These are phyloP conservation scores for Cirrhinus molitorella DNA, from an alignment of 2,797 vertebrate species.

Conservation along the genomic window DNA sequence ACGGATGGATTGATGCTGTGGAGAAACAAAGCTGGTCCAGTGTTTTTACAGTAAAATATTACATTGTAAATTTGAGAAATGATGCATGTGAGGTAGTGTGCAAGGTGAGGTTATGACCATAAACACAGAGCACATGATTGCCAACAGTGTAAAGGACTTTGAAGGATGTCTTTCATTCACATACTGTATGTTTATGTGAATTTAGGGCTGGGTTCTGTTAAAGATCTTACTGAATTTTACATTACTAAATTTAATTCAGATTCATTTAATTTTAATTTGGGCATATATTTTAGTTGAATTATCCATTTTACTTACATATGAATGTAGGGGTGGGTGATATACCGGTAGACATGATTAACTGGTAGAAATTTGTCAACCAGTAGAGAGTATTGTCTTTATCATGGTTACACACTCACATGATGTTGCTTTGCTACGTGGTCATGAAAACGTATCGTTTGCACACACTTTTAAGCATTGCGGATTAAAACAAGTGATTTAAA, in stretches of 20 bases:
- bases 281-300: not conserved
- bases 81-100: conserved; percentile 59
- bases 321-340: too few species aligned
- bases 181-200: not conserved
- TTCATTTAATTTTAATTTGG: not conserved
- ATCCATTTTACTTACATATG: not conserved
- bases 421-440: too few species aligned
- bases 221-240: not conserved
- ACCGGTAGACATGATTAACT: too few species aligned
- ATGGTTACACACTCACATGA: too few species aligned
- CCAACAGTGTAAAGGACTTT: not conserved
- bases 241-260: conserved; percentile 2
- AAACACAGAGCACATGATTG: conserved; percentile 65
- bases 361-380: too few species aligned
- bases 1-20: conserved; percentile 8
- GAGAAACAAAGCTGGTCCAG: conserved; percentile 21
- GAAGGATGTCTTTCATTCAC: not conserved
- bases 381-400: too few species aligned
- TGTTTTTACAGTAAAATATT: conserved; percentile 22
- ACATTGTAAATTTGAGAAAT: conserved; percentile 24
- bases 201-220: not conserved
- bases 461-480: too few species aligned
- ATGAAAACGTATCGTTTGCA: too few species aligned
- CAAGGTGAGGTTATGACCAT: conserved; percentile 74
- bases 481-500: too few species aligned